Evolutionary conservation across 2,888 invertebrate genomes (phyloP).

Genomic region (Eupithecia dodoneata): DNA sequence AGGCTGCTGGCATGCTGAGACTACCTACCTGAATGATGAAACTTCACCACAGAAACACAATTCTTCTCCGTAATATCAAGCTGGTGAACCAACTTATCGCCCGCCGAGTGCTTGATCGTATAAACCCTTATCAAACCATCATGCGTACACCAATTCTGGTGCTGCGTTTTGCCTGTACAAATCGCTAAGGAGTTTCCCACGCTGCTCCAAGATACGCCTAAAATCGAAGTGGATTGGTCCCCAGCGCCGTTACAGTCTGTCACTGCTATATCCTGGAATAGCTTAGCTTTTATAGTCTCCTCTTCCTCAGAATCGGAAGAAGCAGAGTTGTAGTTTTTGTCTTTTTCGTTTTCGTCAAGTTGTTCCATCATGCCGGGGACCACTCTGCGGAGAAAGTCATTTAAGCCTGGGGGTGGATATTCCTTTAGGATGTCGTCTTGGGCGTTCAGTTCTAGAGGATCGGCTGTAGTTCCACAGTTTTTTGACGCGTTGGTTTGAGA

Average conservation of each 20-base stretch:
- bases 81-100: conserved; percentile 67
- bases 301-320: conserved; percentile 77
- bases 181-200: conserved; percentile 70
- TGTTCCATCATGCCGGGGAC: conserved; percentile 73
- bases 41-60: conserved; percentile 67
- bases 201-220: conserved; percentile 69
- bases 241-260: conserved; percentile 60
- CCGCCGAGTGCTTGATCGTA: conserved; percentile 74
- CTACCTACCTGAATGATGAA: conserved; percentile 53
- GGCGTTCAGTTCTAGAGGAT: conserved; percentile 59
- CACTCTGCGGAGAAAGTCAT: conserved; percentile 70
- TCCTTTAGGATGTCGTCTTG: conserved; percentile 57
- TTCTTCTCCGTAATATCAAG: conserved; percentile 70
- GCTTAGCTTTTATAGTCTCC: conserved; percentile 59
- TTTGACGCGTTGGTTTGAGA: conserved; percentile 61
- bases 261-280: conserved; percentile 66
- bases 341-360: conserved; percentile 61
- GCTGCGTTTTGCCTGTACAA: conserved; percentile 64
- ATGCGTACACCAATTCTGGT: conserved; percentile 72
- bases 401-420: conserved; percentile 66
- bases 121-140: conserved; percentile 69
- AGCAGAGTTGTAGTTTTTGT: conserved; percentile 46
- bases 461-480: conserved; percentile 59
- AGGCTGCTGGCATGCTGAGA: too few species aligned
- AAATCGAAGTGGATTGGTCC: conserved; percentile 59